Conservation (phyloP, 1,140 invertebrate genomes). For the Solenopsis invicta region DNA sequence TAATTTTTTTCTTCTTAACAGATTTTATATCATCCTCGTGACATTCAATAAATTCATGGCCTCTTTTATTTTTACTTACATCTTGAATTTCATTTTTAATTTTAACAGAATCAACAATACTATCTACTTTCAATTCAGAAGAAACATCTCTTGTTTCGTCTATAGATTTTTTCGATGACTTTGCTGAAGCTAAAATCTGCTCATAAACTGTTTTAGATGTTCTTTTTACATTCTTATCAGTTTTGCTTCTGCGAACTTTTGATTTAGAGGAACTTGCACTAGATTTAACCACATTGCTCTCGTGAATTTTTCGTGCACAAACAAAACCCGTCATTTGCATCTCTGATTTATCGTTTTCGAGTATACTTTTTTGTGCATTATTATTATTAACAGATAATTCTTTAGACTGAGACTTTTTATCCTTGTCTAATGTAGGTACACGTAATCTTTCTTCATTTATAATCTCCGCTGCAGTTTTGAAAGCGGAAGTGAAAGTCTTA, state of each 20-base stretch:
- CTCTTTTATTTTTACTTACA: slow-evolving; percentile 19
- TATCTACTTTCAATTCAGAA: slow-evolving; percentile 4
- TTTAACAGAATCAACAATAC: slow-evolving; percentile 8
- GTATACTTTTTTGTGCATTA: neutral
- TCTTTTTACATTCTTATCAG: slow-evolving; percentile 52
- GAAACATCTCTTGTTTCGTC: neutral
- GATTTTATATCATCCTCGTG: slow-evolving; percentile 5
- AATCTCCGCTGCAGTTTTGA: slow-evolving; percentile 80
- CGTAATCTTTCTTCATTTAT: slow-evolving; percentile 62
- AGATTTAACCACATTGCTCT: slow-evolving; percentile 4
- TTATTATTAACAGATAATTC: slow-evolving; percentile 29
- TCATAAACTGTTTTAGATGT: slow-evolving; percentile 63
- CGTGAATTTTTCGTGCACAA: slow-evolving; percentile 67
- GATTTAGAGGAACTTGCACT: slow-evolving; percentile 23
- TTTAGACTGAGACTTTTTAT: slow-evolving; percentile 20
- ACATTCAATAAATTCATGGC: slow-evolving; percentile 1
- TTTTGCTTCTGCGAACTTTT: slow-evolving; percentile 41
- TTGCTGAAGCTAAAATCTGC: slow-evolving; percentile 63
- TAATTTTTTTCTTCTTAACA: slow-evolving; percentile 5
- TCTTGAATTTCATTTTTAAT: neutral
- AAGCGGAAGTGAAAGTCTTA: slow-evolving; percentile 61
- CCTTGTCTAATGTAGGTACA: neutral
- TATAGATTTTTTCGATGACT: slow-evolving; percentile 35
- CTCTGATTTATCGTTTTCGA: neutral
- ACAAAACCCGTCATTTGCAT: slow-evolving; percentile 60